Base-by-base conservation (phyloP, 2,113 vertebrate genomes). In the Xiphophorus couchianus region DNA sequence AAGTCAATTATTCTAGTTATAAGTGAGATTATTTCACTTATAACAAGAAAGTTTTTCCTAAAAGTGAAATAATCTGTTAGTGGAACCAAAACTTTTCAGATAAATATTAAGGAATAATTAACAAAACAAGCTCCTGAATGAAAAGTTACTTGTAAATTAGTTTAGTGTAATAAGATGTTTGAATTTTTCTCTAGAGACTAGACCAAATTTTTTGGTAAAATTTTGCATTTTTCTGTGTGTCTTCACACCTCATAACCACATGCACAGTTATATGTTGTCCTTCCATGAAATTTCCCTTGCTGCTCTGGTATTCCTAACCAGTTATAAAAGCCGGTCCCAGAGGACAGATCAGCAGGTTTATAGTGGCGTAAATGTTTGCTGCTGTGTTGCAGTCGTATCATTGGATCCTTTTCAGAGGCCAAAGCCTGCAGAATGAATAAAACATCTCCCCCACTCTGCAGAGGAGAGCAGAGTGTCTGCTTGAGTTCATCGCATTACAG, bases 381-480 rank as follows among this genome's bases (percentile, higher is more conserved):
- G 27, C 82, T 83, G 33, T 83, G 72, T 81, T 87, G 73, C 82
- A 76, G 64, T 78, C 82, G 74, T 80, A 89, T 89, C 84, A 63
- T 79, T 66, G 70, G 82, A 88, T 88, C 66, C 19, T 84, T 88
- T 84, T 81, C 85, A 77, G 75, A 69, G 66, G 65, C 62, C 73
- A 69, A 37, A 74, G 80, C 66, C 61, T 88, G 89, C 83, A 28
- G 81, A 84, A 92, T 92, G 64, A 93, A 92, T 93, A 89, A 93
- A 91, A 89, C 84, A 91, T 92, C 4, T 69, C 71, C 42, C 35
- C 82, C 79, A 77, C 79, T 85, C 78, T 85, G 54, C 71, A 63
- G 66, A 51, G 76, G 3, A n/a, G 61, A 66, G 62, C 83, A 66
- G 28, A 67, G 64, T 80, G 62, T 72, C 70, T 15, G 66, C 87